phyloP scores from a whole-genome alignment of 2,888 invertebrate genomes.

The Bellardia pandia region DNA sequence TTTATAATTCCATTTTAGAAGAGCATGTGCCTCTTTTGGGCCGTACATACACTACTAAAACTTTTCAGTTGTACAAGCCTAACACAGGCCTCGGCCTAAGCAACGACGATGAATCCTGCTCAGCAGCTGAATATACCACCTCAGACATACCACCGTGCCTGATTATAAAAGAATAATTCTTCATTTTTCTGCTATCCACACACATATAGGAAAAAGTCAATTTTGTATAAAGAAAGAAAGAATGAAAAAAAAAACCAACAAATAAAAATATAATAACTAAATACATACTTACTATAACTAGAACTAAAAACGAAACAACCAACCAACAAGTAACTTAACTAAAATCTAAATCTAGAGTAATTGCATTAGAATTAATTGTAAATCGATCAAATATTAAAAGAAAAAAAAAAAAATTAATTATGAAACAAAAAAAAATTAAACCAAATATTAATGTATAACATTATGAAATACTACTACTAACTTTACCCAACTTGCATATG shows the following conservation, averaged over 20 bases:
- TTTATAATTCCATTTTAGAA: conserved; percentile 83
- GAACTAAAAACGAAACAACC: conserved; percentile 35
- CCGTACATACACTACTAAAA: conserved; percentile 82
- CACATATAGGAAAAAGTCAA: neutral
- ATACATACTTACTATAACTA: neutral
- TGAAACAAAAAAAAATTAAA: conserved; percentile 43
- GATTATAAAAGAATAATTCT: conserved; percentile 69
- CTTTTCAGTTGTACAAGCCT: conserved; percentile 74
- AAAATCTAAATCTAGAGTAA: conserved; percentile 33
- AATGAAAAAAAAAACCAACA: neutral
- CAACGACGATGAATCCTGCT: conserved; percentile 69
- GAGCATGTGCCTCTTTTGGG: conserved; percentile 86
- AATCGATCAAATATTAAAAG: conserved; percentile 28
- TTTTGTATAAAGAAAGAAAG: conserved; percentile 20
- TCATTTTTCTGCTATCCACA: neutral
- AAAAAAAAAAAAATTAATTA: neutral
- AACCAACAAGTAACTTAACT: conserved; percentile 20
- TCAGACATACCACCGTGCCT: conserved; percentile 71
- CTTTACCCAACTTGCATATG: conserved; percentile 35
- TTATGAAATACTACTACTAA: conserved; percentile 55
- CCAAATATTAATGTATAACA: conserved; percentile 70
- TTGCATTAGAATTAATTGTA: conserved; percentile 47
- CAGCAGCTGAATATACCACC: conserved; percentile 69
- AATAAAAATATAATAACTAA: conserved; percentile 1
- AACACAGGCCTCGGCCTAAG: conserved; percentile 60